Evolutionary conservation across 2,888 invertebrate genomes (phyloP), one percentile per base, ranked within the genome.

Genomic region (Pristionchus maxplancki): DNA sequence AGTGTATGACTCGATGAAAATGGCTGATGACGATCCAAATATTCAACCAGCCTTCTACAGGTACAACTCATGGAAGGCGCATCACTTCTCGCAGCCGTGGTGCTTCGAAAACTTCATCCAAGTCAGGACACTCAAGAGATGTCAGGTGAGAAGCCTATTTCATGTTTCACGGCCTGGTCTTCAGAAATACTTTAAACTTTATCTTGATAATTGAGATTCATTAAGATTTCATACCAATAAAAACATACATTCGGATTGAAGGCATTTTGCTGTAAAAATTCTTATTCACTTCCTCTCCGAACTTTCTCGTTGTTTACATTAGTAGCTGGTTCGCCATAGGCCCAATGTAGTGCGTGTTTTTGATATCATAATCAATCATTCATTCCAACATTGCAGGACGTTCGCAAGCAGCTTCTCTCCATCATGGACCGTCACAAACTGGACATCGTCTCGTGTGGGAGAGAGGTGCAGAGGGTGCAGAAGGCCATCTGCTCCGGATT

Each of bases 91-190:
- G 0, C 98, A 98, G 95, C 98, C 98, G 0, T 99, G 99, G 99
- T 99, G 99, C 95, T 99, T 98, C 94, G 99, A 99, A 95, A 99
- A 99, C 96, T 99, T 99, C 95, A 98, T 99, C 6, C 99, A 99
- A 96, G 97, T 98, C 53, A 96, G 99, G 37, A 99, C 98, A 0
- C 95, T 99, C 89, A 99, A 99, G 95, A 96, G 99, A 34, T 98
- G 99, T 0, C 95, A 94, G 90, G 93, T 93, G 71, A 15, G 88
- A 28, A 71, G 34, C 13, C 20, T 24, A 24, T 31, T 34, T 28
- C n/a, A n/a, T 17, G 78, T 78, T n/a, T 50, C 50, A 1, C 20
- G 17, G 17, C 28, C n/a, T 2, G 67, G 28, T 15, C 17, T 34
- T 28, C 28, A 40, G 31, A 0, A 4, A 31, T 40, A 13, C 15